Base-by-base conservation (phyloP, 2,888 invertebrate genomes). In the Leucozona laternaria region DNA sequence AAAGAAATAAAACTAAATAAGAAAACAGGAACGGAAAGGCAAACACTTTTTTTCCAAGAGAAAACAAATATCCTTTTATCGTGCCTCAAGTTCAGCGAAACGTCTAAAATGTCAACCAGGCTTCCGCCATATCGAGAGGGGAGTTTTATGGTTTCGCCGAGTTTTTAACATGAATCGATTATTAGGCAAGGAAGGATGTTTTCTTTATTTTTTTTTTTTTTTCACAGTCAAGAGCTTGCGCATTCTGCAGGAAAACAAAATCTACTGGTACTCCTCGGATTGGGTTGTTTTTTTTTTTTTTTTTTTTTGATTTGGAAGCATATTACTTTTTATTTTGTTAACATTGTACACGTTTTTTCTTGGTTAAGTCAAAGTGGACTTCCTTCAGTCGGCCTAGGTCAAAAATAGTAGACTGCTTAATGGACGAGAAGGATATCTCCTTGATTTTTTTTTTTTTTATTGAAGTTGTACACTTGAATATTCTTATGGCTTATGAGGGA, bases 341-440 rank as follows among this genome's bases (percentile, higher is more conserved):
- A 71, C 64, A 58, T 72, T 60, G 64, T 53, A 71, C 53, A 72
- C 28, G 37, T 55, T 75, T 58, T 66, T 80, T 31, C 31, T 37
- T 45, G 50, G 45, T 31, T 43, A 28, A 71, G 22, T 25, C 20
- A 48, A 77, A 48, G 70, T 62, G 75, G 78, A 43, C 72, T 64
- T 68, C 70, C 43, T 66, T 48, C n/a, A 60, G 64, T 84, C 85
- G 72, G 76, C 83, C 89, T 88, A 89, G 88, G 88, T 88, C 88
- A 89, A 88, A 88, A 88, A 88, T 88, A 88, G 84, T 79, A 85
- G 88, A 85, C 85, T 83, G 70, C 28, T 72, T 64, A 60, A 78
- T 81, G 72, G 73, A 34, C 62, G 78, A 75, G 79, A 80, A 73
- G 60, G 48, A 53, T 64, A 20, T 85, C 53, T 62, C 71, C 37